These are phyloP conservation scores for Scomber colias DNA, from an alignment of 2,113 vertebrate species.

Conservation along the genomic window DNA sequence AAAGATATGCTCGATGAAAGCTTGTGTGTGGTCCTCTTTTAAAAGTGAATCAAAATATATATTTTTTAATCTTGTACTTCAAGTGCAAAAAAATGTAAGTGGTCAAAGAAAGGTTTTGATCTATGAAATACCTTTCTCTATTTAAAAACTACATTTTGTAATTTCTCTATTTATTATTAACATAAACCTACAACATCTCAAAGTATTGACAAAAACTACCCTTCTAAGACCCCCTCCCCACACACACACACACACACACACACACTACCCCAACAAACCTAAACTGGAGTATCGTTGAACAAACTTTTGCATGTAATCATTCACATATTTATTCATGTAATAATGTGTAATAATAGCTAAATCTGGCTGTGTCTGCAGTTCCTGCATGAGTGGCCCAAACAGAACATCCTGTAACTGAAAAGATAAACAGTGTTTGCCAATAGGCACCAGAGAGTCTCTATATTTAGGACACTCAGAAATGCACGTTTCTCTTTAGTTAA, in stretches of 20 bases:
- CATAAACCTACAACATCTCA: slow-evolving; percentile 54
- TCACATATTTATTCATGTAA: slow-evolving; percentile 80
- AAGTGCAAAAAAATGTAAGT: not conserved
- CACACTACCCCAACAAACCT: slow-evolving; percentile 59
- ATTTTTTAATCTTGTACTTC: not conserved
- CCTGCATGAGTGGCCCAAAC: slow-evolving; percentile 51
- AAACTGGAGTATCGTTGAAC: slow-evolving; percentile 72
- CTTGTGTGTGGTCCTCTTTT: not conserved
- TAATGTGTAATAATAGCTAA: slow-evolving; percentile 72
- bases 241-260: too few relatives aligned
- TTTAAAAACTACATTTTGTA: slow-evolving; percentile 37
- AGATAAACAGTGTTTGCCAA: slow-evolving; percentile 58
- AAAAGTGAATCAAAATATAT: too few relatives aligned
- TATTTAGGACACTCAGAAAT: slow-evolving; percentile 54
- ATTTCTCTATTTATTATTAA: slow-evolving; percentile 63
- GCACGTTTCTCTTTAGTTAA: slow-evolving; percentile 39
- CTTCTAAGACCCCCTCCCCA: not conserved
- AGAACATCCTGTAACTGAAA: slow-evolving; percentile 57
- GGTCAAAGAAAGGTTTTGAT: slow-evolving; percentile 16
- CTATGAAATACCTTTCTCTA: not conserved
- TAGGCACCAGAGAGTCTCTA: slow-evolving; percentile 48
- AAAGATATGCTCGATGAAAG: slow-evolving; percentile 9
- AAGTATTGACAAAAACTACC: slow-evolving; percentile 55
- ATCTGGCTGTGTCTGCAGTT: slow-evolving; percentile 67
- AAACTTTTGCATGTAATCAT: slow-evolving; percentile 77